Percentiles rank a stretch among this genome's conserved stretches.
These are phyloP conservation scores for Ceratotherium simum DNA, from an alignment of 2,113 vertebrate genomes.

Conservation along the genomic window DNA sequence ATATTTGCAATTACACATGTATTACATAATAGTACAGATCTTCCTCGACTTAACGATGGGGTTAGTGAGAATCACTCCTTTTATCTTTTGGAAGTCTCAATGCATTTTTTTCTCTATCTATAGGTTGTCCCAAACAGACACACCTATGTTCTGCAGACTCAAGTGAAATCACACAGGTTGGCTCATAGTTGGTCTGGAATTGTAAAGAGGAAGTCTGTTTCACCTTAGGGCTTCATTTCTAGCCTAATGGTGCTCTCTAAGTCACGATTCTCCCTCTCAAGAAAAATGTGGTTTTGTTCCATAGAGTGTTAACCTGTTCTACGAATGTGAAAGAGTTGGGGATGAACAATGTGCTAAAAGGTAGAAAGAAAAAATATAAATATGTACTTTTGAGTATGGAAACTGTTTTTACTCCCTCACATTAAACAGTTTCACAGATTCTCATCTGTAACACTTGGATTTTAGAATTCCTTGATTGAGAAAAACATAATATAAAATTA, in stretches of 20 bases:
- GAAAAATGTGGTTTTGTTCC: not conserved
- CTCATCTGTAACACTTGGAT: not conserved
- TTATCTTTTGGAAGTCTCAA: not conserved
- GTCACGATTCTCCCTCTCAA: not conserved
- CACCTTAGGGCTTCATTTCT: not conserved
- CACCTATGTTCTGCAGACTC: not conserved
- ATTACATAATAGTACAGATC: not conserved
- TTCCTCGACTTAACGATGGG: too few relatives aligned
- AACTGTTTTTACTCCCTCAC: not conserved
- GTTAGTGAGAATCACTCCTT: not conserved
- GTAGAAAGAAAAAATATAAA: not conserved
- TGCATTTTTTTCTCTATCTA: not conserved
- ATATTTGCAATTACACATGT: not conserved
- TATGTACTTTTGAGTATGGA: not conserved
- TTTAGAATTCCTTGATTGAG: constrained; percentile 1
- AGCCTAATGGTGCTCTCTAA: not conserved
- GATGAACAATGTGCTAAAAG: not conserved
- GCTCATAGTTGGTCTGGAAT: not conserved
- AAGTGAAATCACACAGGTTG: not conserved
- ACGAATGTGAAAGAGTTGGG: not conserved
- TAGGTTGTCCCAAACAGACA: not conserved
- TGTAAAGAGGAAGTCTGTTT: not conserved
- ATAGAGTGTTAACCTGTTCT: not conserved
- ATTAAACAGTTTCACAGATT: not conserved
- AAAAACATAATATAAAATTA: not conserved